A percentile compares a stretch with the other conserved stretches of the same genome.
Conservation (phyloP, 1,140 invertebrate species). For the Ptiloglossa arizonensis region DNA sequence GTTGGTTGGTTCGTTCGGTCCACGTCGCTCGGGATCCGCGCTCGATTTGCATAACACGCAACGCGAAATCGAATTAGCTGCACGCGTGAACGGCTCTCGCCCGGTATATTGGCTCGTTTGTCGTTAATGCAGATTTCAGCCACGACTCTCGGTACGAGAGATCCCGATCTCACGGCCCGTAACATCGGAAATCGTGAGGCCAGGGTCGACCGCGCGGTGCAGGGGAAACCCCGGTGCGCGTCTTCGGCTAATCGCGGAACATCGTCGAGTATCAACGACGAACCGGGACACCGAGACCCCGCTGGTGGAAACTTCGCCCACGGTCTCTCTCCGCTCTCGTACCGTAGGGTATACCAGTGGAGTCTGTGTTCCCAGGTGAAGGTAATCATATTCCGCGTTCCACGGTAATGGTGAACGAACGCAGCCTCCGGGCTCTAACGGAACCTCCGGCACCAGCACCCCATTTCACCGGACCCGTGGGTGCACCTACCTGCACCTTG, state of each 20-base stretch:
- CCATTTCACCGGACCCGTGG: conserved; percentile 64
- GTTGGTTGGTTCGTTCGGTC: no score
- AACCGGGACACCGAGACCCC: conserved; percentile 58
- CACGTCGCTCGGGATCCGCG: conserved; percentile 16
- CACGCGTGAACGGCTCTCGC: conserved; percentile 19
- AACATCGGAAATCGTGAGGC: conserved; percentile 17
- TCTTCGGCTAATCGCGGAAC: conserved; percentile 39
- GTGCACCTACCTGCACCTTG: conserved; percentile 54
- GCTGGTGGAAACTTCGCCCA: conserved; percentile 62
- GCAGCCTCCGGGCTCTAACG: conserved; percentile 76
- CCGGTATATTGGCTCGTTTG: conserved; percentile 28
- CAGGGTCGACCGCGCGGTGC: not conserved
- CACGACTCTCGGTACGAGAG: not conserved
- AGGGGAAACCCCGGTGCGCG: not conserved
- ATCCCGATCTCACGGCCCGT: conserved; percentile 47
- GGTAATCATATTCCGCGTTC: conserved; percentile 81
- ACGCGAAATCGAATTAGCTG: conserved; percentile 43
- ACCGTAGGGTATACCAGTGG: conserved; percentile 39
- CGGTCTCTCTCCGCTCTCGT: conserved; percentile 48
- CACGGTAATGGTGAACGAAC: conserved; percentile 77
- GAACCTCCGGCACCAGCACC: conserved; percentile 70
- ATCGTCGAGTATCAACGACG: conserved; percentile 41
- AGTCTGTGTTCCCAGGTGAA: conserved; percentile 72
- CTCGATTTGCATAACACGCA: conserved; percentile 57
- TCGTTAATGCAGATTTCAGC: conserved; percentile 34